phyloP scores from a whole-genome alignment of 2,888 invertebrate genomes.

The Spialia ferax region DNA sequence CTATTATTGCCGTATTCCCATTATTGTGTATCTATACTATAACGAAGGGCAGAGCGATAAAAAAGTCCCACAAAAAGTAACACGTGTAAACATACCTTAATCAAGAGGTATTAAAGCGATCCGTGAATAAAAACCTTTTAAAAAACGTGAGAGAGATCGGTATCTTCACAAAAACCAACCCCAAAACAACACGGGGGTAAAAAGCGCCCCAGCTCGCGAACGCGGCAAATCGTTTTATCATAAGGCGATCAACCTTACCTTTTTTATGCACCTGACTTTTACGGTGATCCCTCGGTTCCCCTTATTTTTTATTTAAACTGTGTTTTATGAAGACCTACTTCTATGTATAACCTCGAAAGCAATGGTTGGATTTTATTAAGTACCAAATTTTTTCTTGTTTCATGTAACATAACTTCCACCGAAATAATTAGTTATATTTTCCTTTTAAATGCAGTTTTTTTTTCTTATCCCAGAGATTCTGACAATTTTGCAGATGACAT shows the following conservation, averaged over 20 bases:
- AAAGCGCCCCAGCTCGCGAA: constrained; percentile 63
- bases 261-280: constrained; percentile 74
- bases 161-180: constrained; percentile 73
- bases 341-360: background rate
- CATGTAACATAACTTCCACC: no score
- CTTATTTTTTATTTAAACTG: constrained; percentile 41
- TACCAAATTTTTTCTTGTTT: no score
- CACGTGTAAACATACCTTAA: constrained; percentile 76
- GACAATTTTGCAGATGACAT: no score
- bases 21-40: no score
- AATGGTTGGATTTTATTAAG: background rate
- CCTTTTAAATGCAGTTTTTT: no score
- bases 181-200: constrained; percentile 59
- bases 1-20: no score
- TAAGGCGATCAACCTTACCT: constrained; percentile 65
- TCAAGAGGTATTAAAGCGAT: constrained; percentile 70
- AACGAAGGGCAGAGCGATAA: background rate
- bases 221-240: constrained; percentile 62
- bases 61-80: constrained; percentile 53
- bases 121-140: constrained; percentile 64
- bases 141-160: constrained; percentile 82
- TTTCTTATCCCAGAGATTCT: no score
- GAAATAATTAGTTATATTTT: no score
- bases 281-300: constrained; percentile 48
- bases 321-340: background rate